Evolutionary conservation across 1,140 invertebrate species (phyloP).

Genomic region (Pomacea maculata): DNA sequence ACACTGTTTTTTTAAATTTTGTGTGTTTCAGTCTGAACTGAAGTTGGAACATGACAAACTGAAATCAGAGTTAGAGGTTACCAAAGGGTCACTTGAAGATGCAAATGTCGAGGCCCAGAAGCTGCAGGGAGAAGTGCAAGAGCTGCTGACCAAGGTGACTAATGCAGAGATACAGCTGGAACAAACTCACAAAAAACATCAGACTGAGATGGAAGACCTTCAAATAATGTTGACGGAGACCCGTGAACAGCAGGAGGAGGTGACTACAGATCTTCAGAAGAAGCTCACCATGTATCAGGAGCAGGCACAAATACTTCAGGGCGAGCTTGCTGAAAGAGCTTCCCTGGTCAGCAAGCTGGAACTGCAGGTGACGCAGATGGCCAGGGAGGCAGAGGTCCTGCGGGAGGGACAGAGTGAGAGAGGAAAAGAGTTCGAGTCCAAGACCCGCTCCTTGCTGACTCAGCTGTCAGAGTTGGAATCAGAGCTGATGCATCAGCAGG

Average conservation of each 20-base stretch:
- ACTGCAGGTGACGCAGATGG: conserved; percentile 32
- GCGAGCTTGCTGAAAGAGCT: conserved; percentile 5
- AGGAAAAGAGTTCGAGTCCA: conserved; percentile 37
- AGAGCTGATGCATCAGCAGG: conserved; percentile 37
- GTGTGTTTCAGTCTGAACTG: conserved; percentile 1
- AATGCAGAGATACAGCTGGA: conserved; percentile 3
- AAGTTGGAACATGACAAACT: neutral
- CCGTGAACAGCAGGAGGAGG: conserved; percentile 15
- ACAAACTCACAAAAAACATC: neutral
- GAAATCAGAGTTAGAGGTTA: neutral
- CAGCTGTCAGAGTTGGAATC: conserved; percentile 46
- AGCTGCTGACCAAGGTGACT: neutral
- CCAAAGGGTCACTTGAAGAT: neutral
- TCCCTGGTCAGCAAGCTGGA: conserved; percentile 24
- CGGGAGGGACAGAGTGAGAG: conserved; percentile 38
- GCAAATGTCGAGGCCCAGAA: neutral
- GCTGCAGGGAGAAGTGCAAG: conserved; percentile 8
- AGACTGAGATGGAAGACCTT: neutral
- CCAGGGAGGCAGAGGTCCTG: conserved; percentile 32
- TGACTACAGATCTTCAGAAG: neutral
- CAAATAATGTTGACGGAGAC: neutral
- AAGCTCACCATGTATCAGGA: neutral
- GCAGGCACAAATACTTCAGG: neutral
- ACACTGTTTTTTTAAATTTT: neutral
- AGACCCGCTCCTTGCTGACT: conserved; percentile 36